Conservation (phyloP, 2,113 vertebrate genomes). For the Choloepus hoffmanni region DNA sequence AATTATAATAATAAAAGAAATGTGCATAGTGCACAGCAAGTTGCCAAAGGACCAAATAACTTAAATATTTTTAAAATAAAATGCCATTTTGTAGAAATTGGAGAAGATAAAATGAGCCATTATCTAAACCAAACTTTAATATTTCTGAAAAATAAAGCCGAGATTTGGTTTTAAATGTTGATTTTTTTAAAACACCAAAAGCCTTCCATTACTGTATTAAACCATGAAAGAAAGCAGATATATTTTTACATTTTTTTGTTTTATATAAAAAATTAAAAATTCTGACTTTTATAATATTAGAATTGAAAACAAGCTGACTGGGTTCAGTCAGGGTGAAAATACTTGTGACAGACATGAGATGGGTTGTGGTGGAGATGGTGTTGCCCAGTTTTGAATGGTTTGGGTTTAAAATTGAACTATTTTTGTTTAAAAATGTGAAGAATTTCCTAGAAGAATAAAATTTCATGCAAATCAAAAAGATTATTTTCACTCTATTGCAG, state of each 20-base stretch:
- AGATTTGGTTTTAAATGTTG: conserved; percentile 85
- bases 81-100: conserved; percentile 86
- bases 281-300: conserved; percentile 87
- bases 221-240: conserved; percentile 85
- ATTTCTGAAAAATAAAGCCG: conserved; percentile 86
- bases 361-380: conserved; percentile 58
- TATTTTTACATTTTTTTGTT: conserved; percentile 87
- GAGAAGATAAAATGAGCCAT: conserved; percentile 85
- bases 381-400: conserved; percentile 81
- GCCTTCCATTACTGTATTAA: conserved; percentile 86
- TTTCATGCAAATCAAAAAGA: conserved; percentile 69
- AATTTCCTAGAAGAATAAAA: conserved; percentile 74
- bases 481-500: conserved; percentile 79
- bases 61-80: conserved; percentile 83
- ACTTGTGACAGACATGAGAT: conserved; percentile 82
- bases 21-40: conserved; percentile 84
- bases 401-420: conserved; percentile 79
- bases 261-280: conserved; percentile 84
- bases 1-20: too few relatives aligned
- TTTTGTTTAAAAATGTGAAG: conserved; percentile 82
- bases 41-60: conserved; percentile 94
- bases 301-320: conserved; percentile 87
- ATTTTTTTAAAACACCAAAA: conserved; percentile 84
- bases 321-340: conserved; percentile 86
- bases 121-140: conserved; percentile 86